Base-by-base conservation (phyloP, 2,113 vertebrate genomes). In the Gymnocephalus cernua region DNA sequence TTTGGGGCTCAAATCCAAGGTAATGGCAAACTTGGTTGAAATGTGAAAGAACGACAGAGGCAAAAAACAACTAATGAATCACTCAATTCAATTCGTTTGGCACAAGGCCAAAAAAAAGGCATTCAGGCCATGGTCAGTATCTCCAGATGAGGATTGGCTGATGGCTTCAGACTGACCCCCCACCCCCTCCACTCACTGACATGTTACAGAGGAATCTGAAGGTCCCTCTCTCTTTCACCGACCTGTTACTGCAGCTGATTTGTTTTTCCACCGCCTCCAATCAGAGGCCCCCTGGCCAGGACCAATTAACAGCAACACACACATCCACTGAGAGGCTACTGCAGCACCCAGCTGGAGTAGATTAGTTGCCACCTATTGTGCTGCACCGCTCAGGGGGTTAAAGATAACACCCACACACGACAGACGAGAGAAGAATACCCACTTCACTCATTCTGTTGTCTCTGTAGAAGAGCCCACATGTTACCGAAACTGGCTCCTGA, bases 271-370 rank as follows among this genome's bases (percentile, higher is more conserved):
- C 32, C 23, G 29, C 85, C 75, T 77, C 80, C 88, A 85, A 89
- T 91, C 80, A 56, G 38, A 75, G 70, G 27, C 83, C 77, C 88
- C 85, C 89, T 80, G 75, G 83, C 67, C 69, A 81, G 85, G 73
- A 84, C 82, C 93, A 95, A 94, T 94, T 94, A 94, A 80, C 91
- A 91, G 77, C 70, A 69, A 82, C 80, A 74, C 74, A 70, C 77
- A 72, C 63, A 78, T 41, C 35, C 54, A 53, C 70, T n/a, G 51
- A 73, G 63, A 69, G 44, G 35, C 66, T 61, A 25, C 75, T 35
- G 57, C 62, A 72, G 78, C 75, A 69, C 47, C 87, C 90, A 88
- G 78, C 88, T 91, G 90, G 58, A 86, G 27, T 74, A 80, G 77
- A 85, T 92, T 85, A 91, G 77, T 29, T 32, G 35, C 78, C 78